Percentiles rank a stretch among this genome's conserved stretches.
These are phyloP conservation scores for Myiotriccus ornatus DNA, from an alignment of 2,797 vertebrate genomes.

Conservation along the genomic window DNA sequence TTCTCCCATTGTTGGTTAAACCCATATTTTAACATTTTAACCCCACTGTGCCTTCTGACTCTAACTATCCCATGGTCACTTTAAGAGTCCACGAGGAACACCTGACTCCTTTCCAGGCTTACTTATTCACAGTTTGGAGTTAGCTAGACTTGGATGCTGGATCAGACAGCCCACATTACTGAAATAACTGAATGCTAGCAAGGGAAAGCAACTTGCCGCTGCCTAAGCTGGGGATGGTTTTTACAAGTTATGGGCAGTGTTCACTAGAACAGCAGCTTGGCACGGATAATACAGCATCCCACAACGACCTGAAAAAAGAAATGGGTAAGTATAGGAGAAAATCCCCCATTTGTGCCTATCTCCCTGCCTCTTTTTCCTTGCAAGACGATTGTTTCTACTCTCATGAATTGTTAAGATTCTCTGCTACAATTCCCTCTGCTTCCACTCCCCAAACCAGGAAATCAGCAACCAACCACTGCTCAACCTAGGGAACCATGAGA, in stretches of 20 bases:
- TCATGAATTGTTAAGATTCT: not conserved
- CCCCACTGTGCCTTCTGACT: not conserved
- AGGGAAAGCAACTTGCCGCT: not conserved
- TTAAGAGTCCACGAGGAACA: not conserved
- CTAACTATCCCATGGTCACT: not conserved
- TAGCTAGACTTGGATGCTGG: not conserved
- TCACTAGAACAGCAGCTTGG: not conserved
- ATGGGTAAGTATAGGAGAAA: not conserved
- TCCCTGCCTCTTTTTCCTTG: not conserved
- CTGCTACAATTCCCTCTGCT: not conserved
- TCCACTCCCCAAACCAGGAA: not conserved
- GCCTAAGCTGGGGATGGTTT: not conserved
- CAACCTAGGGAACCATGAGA: not conserved
- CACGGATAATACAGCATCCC: not conserved
- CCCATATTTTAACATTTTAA: not conserved
- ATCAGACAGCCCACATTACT: not conserved
- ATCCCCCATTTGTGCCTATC: not conserved
- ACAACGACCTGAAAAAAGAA: not conserved
- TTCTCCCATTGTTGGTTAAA: not conserved
- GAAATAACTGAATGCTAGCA: not conserved
- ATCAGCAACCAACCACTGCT: not conserved
- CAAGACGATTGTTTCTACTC: not conserved
- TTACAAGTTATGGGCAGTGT: not conserved
- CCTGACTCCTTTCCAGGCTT: not conserved
- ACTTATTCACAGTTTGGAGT: not conserved